Evolutionary conservation across 2,113 vertebrate species (phyloP).

Genomic region (western clawed frog (Xenopus tropicalis)): DNA sequence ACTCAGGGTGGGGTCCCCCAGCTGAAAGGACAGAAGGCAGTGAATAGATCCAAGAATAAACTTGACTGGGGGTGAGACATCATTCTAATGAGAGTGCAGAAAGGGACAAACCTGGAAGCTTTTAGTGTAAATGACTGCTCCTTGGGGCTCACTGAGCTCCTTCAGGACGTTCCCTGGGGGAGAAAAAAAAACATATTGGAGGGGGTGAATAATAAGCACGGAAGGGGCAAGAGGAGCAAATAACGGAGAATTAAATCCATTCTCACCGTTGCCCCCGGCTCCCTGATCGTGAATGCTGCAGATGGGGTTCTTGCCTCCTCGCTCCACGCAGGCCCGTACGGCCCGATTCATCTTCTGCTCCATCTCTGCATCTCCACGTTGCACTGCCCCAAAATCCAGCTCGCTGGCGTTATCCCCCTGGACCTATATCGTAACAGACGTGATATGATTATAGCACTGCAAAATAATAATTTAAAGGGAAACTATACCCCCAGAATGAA

Average conservation of each 20-base stretch:
- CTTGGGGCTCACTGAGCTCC: conserved; percentile 83
- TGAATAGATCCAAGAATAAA: neutral
- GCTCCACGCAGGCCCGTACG: conserved; percentile 82
- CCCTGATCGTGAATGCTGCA: conserved; percentile 91
- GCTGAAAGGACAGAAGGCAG: conserved; percentile 55
- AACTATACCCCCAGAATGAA: too few relatives aligned
- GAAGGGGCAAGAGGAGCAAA: neutral
- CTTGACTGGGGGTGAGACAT: too few relatives aligned
- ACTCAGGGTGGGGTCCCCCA: conserved; percentile 85
- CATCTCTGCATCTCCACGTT: conserved; percentile 91
- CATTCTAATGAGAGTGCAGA: neutral
- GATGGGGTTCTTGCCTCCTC: conserved; percentile 70
- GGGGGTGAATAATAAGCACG: neutral
- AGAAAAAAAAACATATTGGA: neutral
- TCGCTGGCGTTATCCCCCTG: conserved; percentile 83
- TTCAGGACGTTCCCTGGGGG: conserved; percentile 84
- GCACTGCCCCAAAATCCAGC: conserved; percentile 82
- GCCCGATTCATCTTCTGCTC: conserved; percentile 92
- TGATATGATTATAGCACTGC: neutral
- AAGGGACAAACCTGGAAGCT: conserved; percentile 72
- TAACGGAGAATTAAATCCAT: neutral
- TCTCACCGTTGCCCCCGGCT: conserved; percentile 83
- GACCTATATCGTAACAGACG: conserved; percentile 57
- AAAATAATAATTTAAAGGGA: too few relatives aligned
- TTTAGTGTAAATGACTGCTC: conserved; percentile 79